Evolutionary conservation across 2,797 vertebrate genomes (phyloP), one percentile per base, ranked within the genome.

Genomic region (Hozukius guyotensis): DNA sequence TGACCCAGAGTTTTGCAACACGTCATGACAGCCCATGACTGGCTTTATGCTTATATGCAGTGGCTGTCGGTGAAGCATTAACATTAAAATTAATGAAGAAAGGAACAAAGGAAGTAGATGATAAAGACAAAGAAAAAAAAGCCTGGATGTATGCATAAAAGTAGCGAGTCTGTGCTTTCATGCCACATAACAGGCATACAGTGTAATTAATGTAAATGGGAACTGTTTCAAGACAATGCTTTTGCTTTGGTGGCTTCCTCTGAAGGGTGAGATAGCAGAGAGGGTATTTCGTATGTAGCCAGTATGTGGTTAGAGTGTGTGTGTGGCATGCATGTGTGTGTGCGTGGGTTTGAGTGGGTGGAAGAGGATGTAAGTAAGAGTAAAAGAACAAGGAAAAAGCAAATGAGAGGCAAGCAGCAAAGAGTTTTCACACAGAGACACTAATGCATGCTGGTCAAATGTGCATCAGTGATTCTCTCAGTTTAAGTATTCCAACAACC

Each of bases 221-320:
- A 79, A 80, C n/a, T 18, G 65, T 31, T 77, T 77, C 29, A 84
- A 83, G 29, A 87, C 85, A 84, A 53, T 70, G 84, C 60, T 67
- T 87, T 85, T 80, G 75, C 69, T 69, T 75, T 80, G 20, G 77
- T 80, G 63, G 86, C 78, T 91, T 91, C 87, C 81, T 91, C 85
- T 87, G 62, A 82, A 87, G 69, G 52, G 27, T 63, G 65, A 90
- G 64, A 82, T 46, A 80, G 75, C 61, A 81, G 31, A 38, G 14
- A 69, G 70, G 72, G 83, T 78, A 64, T 87, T 87, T 90, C 34
- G 86, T 29, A 74, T 68, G 66, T 42, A 77, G 80, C 65, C 81
- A 55, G 29, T 69, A 11, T 83, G 77, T 64, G 87, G 87, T 89
- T 63, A 72, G 18, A 6, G 57, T 5, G 22, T 3, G 31, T 22